Base-by-base conservation (phyloP, 2,888 invertebrate genomes). In the Dryobotodes eremita region DNA sequence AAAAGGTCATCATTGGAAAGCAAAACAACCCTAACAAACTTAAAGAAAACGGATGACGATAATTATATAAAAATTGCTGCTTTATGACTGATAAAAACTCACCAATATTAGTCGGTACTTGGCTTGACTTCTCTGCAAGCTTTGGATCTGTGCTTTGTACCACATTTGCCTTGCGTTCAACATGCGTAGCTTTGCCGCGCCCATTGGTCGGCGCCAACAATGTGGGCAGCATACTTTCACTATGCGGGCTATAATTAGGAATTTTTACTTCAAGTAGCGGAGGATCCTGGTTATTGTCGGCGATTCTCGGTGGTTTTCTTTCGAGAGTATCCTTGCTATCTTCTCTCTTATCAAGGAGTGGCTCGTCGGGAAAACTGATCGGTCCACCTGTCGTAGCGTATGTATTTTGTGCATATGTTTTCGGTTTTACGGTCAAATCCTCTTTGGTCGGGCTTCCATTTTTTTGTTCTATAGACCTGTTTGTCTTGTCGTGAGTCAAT, bases 391-490 rank as follows among this genome's bases (percentile, higher is more conserved):
- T 42, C 3, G 42, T 26, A 23, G 10, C 11, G 31, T 31, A 42
- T 46, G 42, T 46, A 1, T 50, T 11, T 31, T 75, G 20, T 13
- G 57, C 75, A 20, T 36, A 20, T 46, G 31, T 2, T 6, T 23
- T 73, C 20, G 61, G 0, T 4, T 26, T 31, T 5, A 46, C 53
- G 31, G 11, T 13, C 8, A n/a, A 13, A 2, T 68, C 23, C 23
- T 62, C 61, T 55, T 48, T 59, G 26, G 26, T 57, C 23, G 23
- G 6, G 15, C 8, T 13, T n/a, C 6, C 53, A 36, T 36, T 84
- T 20, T 23, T 85, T 20, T 57, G 50, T 36, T 80, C 80, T 20
- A 13, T 13, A 17, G 50, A 53, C 17, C 48, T 48, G 5, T 53
- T 23, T 31, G 13, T 77, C 20, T 80, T 61, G 1, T 77, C 46